Conservation (phyloP, 2,797 vertebrate species). For the Salarias fasciatus region DNA sequence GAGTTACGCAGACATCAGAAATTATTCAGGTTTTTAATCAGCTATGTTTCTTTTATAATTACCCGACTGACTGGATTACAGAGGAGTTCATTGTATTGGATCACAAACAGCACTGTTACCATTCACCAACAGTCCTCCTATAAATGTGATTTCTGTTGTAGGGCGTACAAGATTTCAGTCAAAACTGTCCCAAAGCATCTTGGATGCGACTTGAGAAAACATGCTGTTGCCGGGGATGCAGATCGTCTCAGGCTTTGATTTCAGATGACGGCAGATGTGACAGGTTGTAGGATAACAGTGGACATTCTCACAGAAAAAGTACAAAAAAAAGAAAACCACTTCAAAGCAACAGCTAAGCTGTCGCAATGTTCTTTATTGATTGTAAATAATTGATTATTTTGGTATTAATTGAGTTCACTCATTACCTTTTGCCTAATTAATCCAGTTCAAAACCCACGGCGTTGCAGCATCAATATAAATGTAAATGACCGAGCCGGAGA, state of each 20-base stretch:
- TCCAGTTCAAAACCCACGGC: background rate
- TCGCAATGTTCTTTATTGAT: too few relatives aligned
- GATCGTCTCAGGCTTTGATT: background rate
- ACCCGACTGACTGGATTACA: background rate
- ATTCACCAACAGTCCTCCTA: background rate
- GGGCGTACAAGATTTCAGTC: background rate
- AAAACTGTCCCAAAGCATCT: too few relatives aligned
- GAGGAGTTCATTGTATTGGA: background rate
- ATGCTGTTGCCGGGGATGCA: background rate
- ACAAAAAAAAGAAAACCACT: too few relatives aligned
- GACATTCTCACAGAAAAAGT: too few relatives aligned
- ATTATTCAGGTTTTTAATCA: background rate
- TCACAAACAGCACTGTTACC: background rate
- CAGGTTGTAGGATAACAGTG: too few relatives aligned
- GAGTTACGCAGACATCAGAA: background rate
- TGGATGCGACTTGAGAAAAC: constrained; percentile 1
- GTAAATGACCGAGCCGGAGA: background rate
- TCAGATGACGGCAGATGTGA: background rate
- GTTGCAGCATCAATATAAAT: background rate
- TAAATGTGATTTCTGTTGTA: background rate
- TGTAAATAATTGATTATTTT: too few relatives aligned
- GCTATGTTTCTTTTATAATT: background rate
- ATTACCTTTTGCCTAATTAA: background rate
- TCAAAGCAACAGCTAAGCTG: too few relatives aligned
- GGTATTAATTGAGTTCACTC: too few relatives aligned